Percentiles rank a stretch among this genome's conserved stretches.
Conservation (phyloP, 1,140 invertebrate species). For the Mercenaria mercenaria region DNA sequence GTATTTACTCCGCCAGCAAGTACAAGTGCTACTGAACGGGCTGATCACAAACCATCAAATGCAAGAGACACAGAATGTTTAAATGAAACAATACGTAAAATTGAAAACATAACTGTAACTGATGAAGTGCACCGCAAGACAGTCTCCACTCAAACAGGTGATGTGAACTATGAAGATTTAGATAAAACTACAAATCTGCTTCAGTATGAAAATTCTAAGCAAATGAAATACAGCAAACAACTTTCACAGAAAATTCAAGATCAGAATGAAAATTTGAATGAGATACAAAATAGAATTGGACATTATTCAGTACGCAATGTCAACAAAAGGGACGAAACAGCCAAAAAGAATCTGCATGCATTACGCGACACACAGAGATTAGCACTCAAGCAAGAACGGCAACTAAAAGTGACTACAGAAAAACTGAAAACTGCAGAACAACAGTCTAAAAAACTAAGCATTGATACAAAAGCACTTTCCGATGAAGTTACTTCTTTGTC, state of each 20-base stretch:
- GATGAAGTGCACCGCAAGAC: not conserved
- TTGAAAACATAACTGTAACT: not conserved
- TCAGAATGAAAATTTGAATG: not conserved
- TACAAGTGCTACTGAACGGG: not conserved
- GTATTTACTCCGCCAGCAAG: not conserved
- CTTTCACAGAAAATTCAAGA: not conserved
- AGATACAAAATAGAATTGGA: not conserved
- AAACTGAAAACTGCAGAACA: not conserved
- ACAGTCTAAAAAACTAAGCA: not conserved
- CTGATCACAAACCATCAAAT: too few relatives aligned
- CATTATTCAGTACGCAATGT: not conserved
- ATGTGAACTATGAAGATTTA: not conserved
- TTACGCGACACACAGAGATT: constrained; percentile 21
- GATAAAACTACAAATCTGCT: not conserved
- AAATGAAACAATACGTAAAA: not conserved
- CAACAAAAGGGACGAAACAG: constrained; percentile 33
- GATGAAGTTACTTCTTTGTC: not conserved
- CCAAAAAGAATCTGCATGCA: constrained; percentile 31
- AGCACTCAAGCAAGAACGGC: not conserved
- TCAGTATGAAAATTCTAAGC: constrained; percentile 17
- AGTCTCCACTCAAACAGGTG: not conserved
- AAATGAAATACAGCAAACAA: not conserved
- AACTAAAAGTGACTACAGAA: not conserved
- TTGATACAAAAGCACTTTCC: not conserved
- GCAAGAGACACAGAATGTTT: not conserved